Evolutionary conservation across 2,888 invertebrate species (phyloP).

Genomic region (Lithodes maja): DNA sequence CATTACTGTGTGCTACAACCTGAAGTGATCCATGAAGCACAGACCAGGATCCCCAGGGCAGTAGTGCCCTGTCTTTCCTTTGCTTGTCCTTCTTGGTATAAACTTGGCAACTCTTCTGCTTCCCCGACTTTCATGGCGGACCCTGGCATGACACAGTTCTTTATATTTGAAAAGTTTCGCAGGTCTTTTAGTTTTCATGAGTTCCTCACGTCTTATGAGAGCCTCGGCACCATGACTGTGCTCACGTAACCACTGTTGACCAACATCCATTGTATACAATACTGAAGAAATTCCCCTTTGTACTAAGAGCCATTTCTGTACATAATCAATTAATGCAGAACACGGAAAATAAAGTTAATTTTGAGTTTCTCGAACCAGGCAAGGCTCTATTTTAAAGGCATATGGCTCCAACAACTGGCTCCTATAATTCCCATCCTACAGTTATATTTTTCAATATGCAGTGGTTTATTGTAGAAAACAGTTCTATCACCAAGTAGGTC

Average conservation of each 20-base stretch:
- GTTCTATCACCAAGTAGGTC: not conserved
- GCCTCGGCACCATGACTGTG: not conserved
- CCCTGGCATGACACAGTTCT: too few species aligned
- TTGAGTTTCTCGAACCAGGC: conserved; percentile 27
- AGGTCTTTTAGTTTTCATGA: too few species aligned
- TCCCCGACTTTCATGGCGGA: not conserved
- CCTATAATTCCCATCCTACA: conserved; percentile 3
- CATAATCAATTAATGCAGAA: not conserved
- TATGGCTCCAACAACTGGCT: not conserved
- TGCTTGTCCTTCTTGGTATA: not conserved
- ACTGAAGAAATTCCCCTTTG: conserved; percentile 3
- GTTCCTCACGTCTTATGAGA: not conserved
- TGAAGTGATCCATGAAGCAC: not conserved
- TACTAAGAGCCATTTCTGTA: not conserved
- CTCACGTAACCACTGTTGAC: not conserved
- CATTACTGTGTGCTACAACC: not conserved
- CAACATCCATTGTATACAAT: not conserved
- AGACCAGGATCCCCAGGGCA: conserved; percentile 3
- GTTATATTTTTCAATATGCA: conserved; percentile 16
- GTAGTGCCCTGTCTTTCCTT: not conserved
- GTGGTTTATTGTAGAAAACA: conserved; percentile 9
- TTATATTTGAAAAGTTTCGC: too few species aligned
- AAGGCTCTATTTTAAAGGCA: conserved; percentile 4
- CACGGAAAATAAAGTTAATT: not conserved
- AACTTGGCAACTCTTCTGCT: conserved; percentile 8